phyloP scores from a whole-genome alignment of 2,113 vertebrate genomes.

The Psettodes erumei region DNA sequence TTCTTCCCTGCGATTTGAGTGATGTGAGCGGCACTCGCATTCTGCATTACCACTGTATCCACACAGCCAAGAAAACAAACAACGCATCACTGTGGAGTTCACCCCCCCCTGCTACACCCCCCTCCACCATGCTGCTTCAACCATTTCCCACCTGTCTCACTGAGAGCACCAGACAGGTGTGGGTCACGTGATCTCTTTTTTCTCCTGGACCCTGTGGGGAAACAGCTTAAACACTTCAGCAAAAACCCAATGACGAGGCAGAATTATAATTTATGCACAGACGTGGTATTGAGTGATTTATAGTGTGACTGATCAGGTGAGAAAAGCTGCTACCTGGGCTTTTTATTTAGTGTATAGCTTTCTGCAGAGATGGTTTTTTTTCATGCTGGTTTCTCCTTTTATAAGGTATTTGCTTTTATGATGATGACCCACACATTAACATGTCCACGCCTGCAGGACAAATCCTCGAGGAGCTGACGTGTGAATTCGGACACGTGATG shows the following conservation, averaged over 20 bases:
- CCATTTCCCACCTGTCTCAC: not conserved
- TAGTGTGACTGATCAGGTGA: too few species aligned
- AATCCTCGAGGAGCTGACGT: not conserved
- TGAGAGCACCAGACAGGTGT: not conserved
- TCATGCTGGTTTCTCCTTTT: too few species aligned
- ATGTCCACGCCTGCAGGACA: not conserved
- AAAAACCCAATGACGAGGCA: not conserved
- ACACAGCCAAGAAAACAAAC: conserved; percentile 11
- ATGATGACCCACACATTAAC: not conserved
- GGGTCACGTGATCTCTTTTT: not conserved
- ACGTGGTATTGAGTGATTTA: not conserved
- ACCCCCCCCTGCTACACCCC: not conserved
- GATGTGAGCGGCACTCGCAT: not conserved
- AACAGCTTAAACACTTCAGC: not conserved
- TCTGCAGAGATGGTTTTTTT: too few species aligned
- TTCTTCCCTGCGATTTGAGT: not conserved
- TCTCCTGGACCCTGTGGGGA: not conserved
- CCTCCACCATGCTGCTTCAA: not conserved
- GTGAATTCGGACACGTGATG: not conserved
- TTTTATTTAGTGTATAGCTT: too few species aligned
- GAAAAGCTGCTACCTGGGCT: too few species aligned
- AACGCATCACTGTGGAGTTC: conserved; percentile 10
- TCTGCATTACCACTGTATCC: not conserved
- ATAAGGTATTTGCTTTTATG: too few species aligned
- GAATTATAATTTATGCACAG: not conserved